These are phyloP conservation scores for Vireo griseus DNA, from an alignment of 2,797 vertebrate genomes.

Conservation along the genomic window DNA sequence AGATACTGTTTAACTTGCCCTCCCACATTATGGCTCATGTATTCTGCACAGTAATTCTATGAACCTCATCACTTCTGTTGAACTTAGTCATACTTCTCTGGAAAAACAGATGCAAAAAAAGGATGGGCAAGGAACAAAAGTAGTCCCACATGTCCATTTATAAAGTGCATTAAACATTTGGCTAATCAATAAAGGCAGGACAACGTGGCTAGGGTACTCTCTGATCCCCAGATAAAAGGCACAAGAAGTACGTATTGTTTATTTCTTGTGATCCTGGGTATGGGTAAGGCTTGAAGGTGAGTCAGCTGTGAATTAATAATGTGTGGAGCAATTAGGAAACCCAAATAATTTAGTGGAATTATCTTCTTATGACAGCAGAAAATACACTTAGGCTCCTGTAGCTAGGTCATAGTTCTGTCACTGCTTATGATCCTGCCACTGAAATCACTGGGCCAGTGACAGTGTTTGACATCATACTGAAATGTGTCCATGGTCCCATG, in stretches of 20 bases:
- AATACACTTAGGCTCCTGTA: not conserved
- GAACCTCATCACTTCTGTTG: not conserved
- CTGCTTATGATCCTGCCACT: not conserved
- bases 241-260: not conserved
- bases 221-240: not conserved
- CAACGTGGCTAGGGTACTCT: not conserved
- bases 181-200: not conserved
- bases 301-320: slow-evolving; percentile 17
- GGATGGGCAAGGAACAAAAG: not conserved
- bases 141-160: not conserved
- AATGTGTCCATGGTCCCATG: not conserved
- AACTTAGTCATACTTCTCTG: not conserved
- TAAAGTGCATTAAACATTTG: not conserved
- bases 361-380: not conserved
- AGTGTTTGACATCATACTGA: not conserved
- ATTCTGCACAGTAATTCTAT: not conserved
- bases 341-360: not conserved
- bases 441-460: not conserved
- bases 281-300: not conserved
- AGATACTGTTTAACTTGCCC: not conserved
- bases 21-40: not conserved
- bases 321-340: not conserved
- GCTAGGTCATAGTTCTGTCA: not conserved
- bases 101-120: not conserved
- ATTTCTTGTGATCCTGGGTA: not conserved